These are phyloP conservation scores for Ochropacha duplaris DNA, from an alignment of 2,888 invertebrate genomes.

Conservation along the genomic window DNA sequence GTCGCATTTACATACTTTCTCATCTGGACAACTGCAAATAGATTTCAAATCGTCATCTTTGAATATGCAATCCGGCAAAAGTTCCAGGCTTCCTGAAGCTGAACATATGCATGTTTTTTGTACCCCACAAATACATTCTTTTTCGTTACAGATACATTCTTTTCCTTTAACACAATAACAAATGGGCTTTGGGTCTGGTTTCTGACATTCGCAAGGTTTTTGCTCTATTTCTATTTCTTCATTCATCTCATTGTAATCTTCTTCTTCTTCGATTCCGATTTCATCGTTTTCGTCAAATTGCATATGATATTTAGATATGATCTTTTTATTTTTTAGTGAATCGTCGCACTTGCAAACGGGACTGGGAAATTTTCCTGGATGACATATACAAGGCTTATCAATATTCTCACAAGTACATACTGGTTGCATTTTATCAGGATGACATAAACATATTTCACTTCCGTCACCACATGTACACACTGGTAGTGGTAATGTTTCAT, in stretches of 20 bases:
- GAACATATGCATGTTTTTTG: slow-evolving; percentile 59
- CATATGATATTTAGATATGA: background rate
- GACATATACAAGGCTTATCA: slow-evolving; percentile 67
- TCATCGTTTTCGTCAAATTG: slow-evolving; percentile 15
- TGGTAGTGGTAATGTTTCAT: slow-evolving; percentile 42
- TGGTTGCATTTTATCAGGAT: slow-evolving; percentile 50
- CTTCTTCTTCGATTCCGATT: slow-evolving; percentile 20
- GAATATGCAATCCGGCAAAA: slow-evolving; percentile 28
- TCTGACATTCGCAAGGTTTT: slow-evolving; percentile 61
- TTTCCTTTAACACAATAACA: slow-evolving; percentile 59
- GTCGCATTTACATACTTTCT: slow-evolving; percentile 49
- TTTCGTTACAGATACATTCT: slow-evolving; percentile 50
- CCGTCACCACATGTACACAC: slow-evolving; percentile 59
- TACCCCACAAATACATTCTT: slow-evolving; percentile 56
- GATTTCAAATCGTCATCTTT: slow-evolving; percentile 45
- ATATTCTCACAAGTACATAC: slow-evolving; percentile 57
- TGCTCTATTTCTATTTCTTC: slow-evolving; percentile 15
- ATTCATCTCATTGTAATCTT: slow-evolving; percentile 15
- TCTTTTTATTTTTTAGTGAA: slow-evolving; percentile 37
- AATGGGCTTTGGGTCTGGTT: slow-evolving; percentile 36
- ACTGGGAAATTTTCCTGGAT: slow-evolving; percentile 51
- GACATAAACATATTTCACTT: slow-evolving; percentile 57
- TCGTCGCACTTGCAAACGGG: slow-evolving; percentile 60
- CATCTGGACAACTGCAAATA: slow-evolving; percentile 50
- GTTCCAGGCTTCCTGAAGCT: slow-evolving; percentile 33